phyloP scores from a whole-genome alignment of 2,113 vertebrate genomes.

The Tricholaema leucomelas region DNA sequence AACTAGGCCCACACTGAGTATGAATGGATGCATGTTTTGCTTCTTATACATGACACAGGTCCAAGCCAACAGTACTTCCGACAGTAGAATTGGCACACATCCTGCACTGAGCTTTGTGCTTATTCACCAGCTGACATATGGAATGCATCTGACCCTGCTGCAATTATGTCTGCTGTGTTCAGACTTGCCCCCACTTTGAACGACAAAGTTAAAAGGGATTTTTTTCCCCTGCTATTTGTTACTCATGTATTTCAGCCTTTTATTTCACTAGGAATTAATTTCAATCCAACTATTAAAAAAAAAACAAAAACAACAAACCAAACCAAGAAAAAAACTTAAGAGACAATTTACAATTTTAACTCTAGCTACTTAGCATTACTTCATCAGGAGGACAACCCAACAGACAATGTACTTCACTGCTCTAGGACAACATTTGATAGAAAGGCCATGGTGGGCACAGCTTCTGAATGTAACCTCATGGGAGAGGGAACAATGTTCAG shows the following conservation, averaged over 20 bases:
- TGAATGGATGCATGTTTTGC: neutral
- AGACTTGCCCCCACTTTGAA: neutral
- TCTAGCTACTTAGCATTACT: neutral
- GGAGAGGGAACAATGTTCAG: neutral
- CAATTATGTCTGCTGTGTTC: neutral
- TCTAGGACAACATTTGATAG: neutral
- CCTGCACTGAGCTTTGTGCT: neutral
- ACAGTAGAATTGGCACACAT: rapidly evolving
- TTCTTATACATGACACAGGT: neutral
- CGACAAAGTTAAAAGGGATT: neutral
- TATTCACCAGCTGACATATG: neutral
- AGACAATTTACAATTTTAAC: neutral
- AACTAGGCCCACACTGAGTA: rapidly evolving
- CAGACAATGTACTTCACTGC: neutral
- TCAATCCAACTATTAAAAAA: neutral
- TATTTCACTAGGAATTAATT: neutral
- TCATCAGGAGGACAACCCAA: neutral
- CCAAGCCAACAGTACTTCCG: rapidly evolving
- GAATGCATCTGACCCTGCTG: neutral
- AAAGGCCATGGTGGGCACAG: neutral
- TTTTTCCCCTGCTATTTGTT: neutral
- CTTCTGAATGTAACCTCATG: neutral
- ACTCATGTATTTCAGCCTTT: neutral
- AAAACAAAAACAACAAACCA: neutral
- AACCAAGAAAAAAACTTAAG: neutral